These are phyloP conservation scores for Gallinago solitaria DNA, from an alignment of 2,797 vertebrate species.

Conservation along the genomic window DNA sequence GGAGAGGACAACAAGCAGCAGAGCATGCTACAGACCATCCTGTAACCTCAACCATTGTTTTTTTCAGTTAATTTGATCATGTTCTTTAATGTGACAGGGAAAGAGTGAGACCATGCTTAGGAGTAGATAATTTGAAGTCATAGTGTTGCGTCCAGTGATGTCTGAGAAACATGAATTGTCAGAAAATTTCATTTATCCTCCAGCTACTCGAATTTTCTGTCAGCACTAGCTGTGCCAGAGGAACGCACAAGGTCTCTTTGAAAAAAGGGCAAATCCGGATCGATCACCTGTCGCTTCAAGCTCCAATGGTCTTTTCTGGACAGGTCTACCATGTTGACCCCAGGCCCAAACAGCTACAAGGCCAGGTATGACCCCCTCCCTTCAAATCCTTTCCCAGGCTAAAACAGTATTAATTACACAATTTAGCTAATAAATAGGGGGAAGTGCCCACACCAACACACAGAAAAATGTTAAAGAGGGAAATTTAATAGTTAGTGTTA, in stretches of 20 bases:
- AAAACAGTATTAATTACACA: background rate
- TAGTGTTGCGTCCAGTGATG: background rate
- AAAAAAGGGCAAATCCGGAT: rapidly evolving
- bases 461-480: background rate
- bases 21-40: background rate
- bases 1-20: background rate
- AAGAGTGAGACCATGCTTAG: background rate
- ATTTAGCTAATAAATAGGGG: background rate
- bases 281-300: background rate
- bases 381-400: background rate
- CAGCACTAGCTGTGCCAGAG: background rate
- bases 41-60: background rate
- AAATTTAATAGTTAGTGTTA: background rate
- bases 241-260: background rate
- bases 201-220: background rate
- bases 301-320: background rate
- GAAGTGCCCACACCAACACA: background rate
- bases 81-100: background rate
- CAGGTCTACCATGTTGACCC: background rate
- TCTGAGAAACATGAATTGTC: background rate
- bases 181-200: background rate
- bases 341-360: background rate
- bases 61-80: background rate
- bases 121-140: background rate
- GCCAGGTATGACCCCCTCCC: background rate